Conservation (phyloP, 2,797 vertebrate species). For the Enteromius radiatus region DNA sequence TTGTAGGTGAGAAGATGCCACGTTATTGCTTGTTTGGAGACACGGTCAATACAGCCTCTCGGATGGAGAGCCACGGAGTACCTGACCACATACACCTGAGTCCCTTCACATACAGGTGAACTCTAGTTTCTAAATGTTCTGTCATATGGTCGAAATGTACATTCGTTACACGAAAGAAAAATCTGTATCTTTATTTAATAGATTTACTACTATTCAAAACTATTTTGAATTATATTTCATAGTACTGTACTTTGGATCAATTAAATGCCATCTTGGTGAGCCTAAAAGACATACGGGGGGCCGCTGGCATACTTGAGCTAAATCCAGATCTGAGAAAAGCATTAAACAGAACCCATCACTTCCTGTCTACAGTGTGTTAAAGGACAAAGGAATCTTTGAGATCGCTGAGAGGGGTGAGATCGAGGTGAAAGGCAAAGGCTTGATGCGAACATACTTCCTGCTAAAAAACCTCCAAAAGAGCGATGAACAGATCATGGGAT, state of each 20-base stretch:
- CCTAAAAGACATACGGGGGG: background rate
- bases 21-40: conserved; percentile 80
- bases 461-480: conserved; percentile 70
- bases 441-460: conserved; percentile 83
- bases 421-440: conserved; percentile 84
- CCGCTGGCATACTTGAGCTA: background rate
- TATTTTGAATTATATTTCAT: background rate
- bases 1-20: conserved; percentile 82
- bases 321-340: background rate
- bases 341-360: background rate
- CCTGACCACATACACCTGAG: conserved; percentile 79
- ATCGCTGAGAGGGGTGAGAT: conserved; percentile 75
- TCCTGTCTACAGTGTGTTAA: conserved; percentile 57
- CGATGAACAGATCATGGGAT: conserved; percentile 80
- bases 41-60: conserved; percentile 78
- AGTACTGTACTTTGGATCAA: background rate
- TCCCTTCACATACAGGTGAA: conserved; percentile 71
- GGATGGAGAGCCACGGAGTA: conserved; percentile 80
- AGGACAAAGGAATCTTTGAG: conserved; percentile 62
- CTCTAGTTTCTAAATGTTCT: background rate
- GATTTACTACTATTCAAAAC: background rate
- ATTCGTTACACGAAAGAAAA: background rate
- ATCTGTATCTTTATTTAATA: background rate
- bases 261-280: too few relatives aligned
- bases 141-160: background rate